phyloP scores from a whole-genome alignment of 1,140 invertebrate genomes.

The Aphis craccivora region DNA sequence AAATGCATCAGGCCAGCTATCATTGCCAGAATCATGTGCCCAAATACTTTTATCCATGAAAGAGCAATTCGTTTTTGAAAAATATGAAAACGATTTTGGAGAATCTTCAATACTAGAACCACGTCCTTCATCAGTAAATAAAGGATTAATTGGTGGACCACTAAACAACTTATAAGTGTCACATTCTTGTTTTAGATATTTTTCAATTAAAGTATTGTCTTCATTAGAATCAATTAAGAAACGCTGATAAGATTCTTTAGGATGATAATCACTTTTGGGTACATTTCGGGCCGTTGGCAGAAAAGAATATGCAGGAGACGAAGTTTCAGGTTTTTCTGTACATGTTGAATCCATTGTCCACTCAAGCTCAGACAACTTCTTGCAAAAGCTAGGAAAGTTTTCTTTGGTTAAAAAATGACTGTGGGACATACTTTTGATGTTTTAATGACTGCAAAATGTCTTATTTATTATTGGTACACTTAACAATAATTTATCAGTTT shows the following conservation, averaged over 20 bases:
- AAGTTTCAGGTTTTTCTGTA: slow-evolving; percentile 46
- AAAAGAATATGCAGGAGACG: slow-evolving; percentile 49
- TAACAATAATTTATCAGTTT: background rate
- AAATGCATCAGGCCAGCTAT: slow-evolving; percentile 56
- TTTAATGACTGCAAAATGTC: background rate
- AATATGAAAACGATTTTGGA: slow-evolving; percentile 50
- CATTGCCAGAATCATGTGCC: slow-evolving; percentile 55
- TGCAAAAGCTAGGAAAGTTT: slow-evolving; percentile 48
- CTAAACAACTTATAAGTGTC: slow-evolving; percentile 50
- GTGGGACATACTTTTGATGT: slow-evolving; percentile 50
- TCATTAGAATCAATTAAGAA: slow-evolving; percentile 50
- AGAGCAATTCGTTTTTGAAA: slow-evolving; percentile 57
- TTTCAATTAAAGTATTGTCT: slow-evolving; percentile 49
- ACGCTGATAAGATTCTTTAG: slow-evolving; percentile 46
- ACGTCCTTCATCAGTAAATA: slow-evolving; percentile 56
- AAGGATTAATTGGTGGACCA: slow-evolving; percentile 53
- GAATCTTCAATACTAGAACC: slow-evolving; percentile 57
- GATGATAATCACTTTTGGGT: slow-evolving; percentile 54
- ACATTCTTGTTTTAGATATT: slow-evolving; percentile 55
- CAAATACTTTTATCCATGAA: slow-evolving; percentile 55
- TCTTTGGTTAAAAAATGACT: slow-evolving; percentile 57
- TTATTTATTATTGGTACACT: background rate
- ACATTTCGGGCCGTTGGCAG: slow-evolving; percentile 52
- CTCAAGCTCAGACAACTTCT: slow-evolving; percentile 47
- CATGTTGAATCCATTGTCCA: slow-evolving; percentile 49